Evolutionary conservation across 2,113 vertebrate species (phyloP).

Genomic region (Ancistrus triradiatus): DNA sequence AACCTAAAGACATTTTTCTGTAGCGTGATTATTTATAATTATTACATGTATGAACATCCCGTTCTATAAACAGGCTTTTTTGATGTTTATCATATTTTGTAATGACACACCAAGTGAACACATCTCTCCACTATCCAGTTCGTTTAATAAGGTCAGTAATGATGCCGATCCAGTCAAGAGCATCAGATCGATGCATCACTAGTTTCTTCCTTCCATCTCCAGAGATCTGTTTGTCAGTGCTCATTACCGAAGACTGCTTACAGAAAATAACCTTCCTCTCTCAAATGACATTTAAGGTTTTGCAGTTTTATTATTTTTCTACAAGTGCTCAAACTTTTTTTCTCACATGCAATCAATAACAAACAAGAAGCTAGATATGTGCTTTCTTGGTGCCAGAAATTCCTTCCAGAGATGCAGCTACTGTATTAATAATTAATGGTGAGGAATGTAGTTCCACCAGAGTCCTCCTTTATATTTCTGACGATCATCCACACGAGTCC

Average conservation of each 20-base stretch:
- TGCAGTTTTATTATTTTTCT: constrained; percentile 55
- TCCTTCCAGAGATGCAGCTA: constrained; percentile 71
- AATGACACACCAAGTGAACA: too few species aligned
- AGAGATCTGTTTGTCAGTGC: constrained; percentile 37
- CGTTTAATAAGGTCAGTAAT: too few species aligned
- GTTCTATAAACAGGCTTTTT: too few species aligned
- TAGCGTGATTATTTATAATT: too few species aligned
- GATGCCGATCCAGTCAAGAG: too few species aligned
- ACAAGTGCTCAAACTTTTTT: constrained; percentile 63
- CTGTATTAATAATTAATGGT: constrained; percentile 57
- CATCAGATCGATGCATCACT: too few species aligned
- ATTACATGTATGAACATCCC: too few species aligned
- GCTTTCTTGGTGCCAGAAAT: constrained; percentile 72
- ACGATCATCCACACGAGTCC: constrained; percentile 10
- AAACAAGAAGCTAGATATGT: constrained; percentile 72
- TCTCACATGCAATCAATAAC: constrained; percentile 71
- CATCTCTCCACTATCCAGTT: too few species aligned
- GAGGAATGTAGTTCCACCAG: constrained; percentile 26
- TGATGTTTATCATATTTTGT: too few species aligned
- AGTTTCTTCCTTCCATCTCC: constrained; percentile 18
- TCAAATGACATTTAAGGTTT: constrained; percentile 53
- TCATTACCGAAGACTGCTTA: constrained; percentile 24
- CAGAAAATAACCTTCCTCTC: constrained; percentile 43
- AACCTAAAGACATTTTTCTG: too few species aligned
- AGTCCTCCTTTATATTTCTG: constrained; percentile 16